phyloP scores from a whole-genome alignment of 2,888 invertebrate species.

The Epicampocera succincta region DNA sequence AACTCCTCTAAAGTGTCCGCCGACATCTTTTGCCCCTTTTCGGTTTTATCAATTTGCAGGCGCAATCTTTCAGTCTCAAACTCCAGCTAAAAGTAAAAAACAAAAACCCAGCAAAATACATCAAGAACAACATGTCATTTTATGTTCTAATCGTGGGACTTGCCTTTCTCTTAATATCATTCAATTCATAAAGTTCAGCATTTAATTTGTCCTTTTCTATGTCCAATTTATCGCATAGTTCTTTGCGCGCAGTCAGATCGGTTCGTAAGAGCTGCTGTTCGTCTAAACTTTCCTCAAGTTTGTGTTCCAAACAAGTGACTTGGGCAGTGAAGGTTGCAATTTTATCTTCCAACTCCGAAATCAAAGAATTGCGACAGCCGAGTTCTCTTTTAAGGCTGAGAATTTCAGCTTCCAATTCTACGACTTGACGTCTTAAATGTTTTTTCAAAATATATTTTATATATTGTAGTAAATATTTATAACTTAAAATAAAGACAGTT shows the following conservation, averaged over 20 bases:
- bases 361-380: conserved; percentile 82
- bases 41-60: conserved; percentile 74
- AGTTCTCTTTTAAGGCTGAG: conserved; percentile 86
- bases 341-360: conserved; percentile 84
- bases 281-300: conserved; percentile 84
- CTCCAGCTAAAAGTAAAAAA: conserved; percentile 81
- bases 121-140: neutral
- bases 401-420: conserved; percentile 84
- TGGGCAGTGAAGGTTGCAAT: conserved; percentile 82
- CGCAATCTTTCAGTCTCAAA: conserved; percentile 82
- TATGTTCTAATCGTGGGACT: conserved; percentile 26
- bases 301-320: conserved; percentile 85
- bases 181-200: conserved; percentile 83
- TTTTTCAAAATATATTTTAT: too few species aligned
- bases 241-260: conserved; percentile 84
- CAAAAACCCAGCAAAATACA: too few species aligned
- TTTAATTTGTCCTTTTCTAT: conserved; percentile 86
- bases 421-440: conserved; percentile 80
- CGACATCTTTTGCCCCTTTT: conserved; percentile 77
- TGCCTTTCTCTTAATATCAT: conserved; percentile 77
- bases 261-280: conserved; percentile 84
- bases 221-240: conserved; percentile 85
- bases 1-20: conserved; percentile 84
- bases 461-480: neutral
- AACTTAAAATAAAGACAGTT: conserved; percentile 16